These are phyloP conservation scores for Cirrhinus mrigala DNA, from an alignment of 2,797 vertebrate species.

Conservation along the genomic window DNA sequence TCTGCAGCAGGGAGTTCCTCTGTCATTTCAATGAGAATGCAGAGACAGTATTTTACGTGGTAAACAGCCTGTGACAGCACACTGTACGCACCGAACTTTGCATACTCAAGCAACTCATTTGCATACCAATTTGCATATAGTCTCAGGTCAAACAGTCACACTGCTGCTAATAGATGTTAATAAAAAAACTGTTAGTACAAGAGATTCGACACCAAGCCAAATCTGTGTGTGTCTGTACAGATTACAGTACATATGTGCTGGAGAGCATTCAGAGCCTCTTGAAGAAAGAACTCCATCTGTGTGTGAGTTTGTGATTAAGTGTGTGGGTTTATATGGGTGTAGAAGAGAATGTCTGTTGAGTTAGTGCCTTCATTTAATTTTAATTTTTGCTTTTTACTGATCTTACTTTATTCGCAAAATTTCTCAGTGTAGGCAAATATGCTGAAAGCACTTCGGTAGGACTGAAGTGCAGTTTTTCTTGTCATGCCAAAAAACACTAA, in stretches of 20 bases:
- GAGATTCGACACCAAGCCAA: neutral
- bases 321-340: conserved; percentile 12
- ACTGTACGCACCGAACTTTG: neutral
- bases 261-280: conserved; percentile 2
- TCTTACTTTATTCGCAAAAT: neutral
- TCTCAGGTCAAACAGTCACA: conserved; percentile 33
- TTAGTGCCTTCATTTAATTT: neutral
- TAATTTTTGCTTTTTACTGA: neutral
- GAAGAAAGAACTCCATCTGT: conserved; percentile 23
- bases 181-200: conserved; percentile 3
- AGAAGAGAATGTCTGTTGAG: neutral
- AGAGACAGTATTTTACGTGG: conserved; percentile 8
- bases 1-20: neutral
- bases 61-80: conserved; percentile 20
- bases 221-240: conserved; percentile 17
- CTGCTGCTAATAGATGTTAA: conserved; percentile 43
- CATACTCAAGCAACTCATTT: conserved; percentile 32
- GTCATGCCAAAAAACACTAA: neutral
- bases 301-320: conserved; percentile 18
- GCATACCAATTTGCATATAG: conserved; percentile 28
- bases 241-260: conserved; percentile 28
- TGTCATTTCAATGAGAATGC: conserved; percentile 9
- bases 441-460: too few relatives aligned
- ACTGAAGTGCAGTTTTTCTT: neutral
- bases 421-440: neutral